Base-by-base conservation (phyloP, 2,888 invertebrate species). In the Petrolisthes cinctipes region DNA sequence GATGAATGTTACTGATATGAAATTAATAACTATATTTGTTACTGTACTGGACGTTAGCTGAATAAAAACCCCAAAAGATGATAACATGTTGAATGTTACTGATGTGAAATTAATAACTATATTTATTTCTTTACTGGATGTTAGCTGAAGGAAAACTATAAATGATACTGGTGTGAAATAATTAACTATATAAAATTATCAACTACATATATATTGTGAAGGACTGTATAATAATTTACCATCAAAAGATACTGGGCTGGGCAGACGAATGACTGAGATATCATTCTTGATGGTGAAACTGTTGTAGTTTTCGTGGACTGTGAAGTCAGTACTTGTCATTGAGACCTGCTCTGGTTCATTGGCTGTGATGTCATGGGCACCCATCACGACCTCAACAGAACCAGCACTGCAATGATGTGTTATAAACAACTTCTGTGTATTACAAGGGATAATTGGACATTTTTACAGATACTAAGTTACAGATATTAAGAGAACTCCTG, bases 291-390 rank as follows among this genome's bases (percentile, higher is more conserved):
- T 61, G 4, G 51, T 20, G 80, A 61, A 68, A 53, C 78, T 23
- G 80, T 80, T 71, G 78, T 78, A 87, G 80, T 87, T 23, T 56
- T 83, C 83, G 71, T 87, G 87, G 53, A 57, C 37, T 17, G 61
- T 53, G 75, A 83, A 83, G 54, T 87, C 66, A 37, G 20, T 79
- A 68, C 82, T 82, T 2, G 54, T 83, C 76, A 86, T 61, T 11
- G 37, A 6, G 4, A 85, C 82, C 56, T 87, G 88, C 1, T 53
- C 23, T 6, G 73, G 1, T 73, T 89, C 89, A 17, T 73, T 68
- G 14, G 66, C 73, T 11, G 80, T 56, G 20, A 90, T 80, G 84
- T 90, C 87, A 75, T 90, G 90, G 56, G 90, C 90, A 23, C 90
- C 90, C 61, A 89, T 23, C 76, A 87, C 84, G 5, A 90, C 89